Evolutionary conservation across 1,140 invertebrate species (phyloP).

Genomic region (Prorops nasuta): DNA sequence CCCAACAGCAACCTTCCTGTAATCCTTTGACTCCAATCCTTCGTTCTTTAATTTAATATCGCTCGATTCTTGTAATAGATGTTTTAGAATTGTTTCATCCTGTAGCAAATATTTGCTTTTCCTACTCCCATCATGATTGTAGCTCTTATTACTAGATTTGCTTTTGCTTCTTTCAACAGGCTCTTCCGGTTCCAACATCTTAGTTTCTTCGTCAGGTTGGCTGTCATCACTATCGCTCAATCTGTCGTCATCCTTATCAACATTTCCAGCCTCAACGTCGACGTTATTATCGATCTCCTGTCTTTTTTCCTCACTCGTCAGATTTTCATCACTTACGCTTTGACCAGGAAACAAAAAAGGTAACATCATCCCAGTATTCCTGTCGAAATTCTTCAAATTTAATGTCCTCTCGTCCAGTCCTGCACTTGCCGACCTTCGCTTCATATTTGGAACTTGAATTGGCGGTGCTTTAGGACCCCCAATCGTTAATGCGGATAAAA

Average conservation of each 20-base stretch:
- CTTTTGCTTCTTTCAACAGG: slow-evolving; percentile 37
- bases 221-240: slow-evolving; percentile 56
- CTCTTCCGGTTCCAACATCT: slow-evolving; percentile 37
- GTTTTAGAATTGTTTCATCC: slow-evolving; percentile 50
- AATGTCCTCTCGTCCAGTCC: slow-evolving; percentile 49
- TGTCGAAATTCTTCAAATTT: slow-evolving; percentile 57
- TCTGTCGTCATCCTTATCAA: slow-evolving; percentile 41
- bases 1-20: slow-evolving; percentile 36
- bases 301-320: slow-evolving; percentile 54
- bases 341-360: slow-evolving; percentile 58
- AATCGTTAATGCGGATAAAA: slow-evolving; percentile 55
- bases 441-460: slow-evolving; percentile 57
- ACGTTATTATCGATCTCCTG: slow-evolving; percentile 57
- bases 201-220: slow-evolving; percentile 55
- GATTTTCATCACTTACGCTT: slow-evolving; percentile 56
- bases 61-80: slow-evolving; percentile 47
- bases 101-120: slow-evolving; percentile 45
- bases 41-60: slow-evolving; percentile 52
- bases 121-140: slow-evolving; percentile 28
- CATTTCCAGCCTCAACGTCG: slow-evolving; percentile 56
- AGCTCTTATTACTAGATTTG: slow-evolving; percentile 42
- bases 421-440: slow-evolving; percentile 58
- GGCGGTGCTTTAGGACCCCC: slow-evolving; percentile 52
- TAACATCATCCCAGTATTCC: slow-evolving; percentile 58
- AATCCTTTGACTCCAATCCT: slow-evolving; percentile 40